Evolutionary conservation across 2,113 vertebrate species (phyloP), one percentile per base, ranked within the genome.

Genomic region (Peromyscus leucopus): DNA sequence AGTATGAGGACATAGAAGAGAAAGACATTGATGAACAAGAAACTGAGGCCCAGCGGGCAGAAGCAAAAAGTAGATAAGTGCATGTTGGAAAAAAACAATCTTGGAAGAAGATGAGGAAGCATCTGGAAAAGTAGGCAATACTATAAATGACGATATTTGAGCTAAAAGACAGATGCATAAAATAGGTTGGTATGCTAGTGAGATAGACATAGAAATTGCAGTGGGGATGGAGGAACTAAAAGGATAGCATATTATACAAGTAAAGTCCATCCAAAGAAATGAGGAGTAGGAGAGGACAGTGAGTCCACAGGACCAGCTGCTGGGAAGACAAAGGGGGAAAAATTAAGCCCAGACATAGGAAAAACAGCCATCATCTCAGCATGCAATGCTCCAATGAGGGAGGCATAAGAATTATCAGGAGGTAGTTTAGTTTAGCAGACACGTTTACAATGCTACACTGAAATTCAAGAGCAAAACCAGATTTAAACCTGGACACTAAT

Each of bases 401-500:
- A 21, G 39, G 15, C 61, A 21, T 15, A 36, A 26, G 2, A 48
- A 48, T 48, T 65, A 86, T 92, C 21, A 74, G 15, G 33, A 19
- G 10, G 46, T 15, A 90, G 72, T 39, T 51, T 74, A 96, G 6
- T 31, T 61, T 82, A 94, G 9, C 36, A 86, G 26, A n/a, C 12
- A 87, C 22, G 4, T 94, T 59, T 69, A 61, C 93, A 75, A 75
- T 86, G 16, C 51, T 82, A 17, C 11, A 19, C 85, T 61, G 67
- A 42, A 92, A 89, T 55, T 80, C 12, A 90, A 86, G 11, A 75
- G 11, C 85, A 85, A 92, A 94, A 74, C 13, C 24, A 96, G 26
- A 11, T 9, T 67, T 61, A 59, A 82, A 89, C 24, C 51, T 31
- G 11, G 8, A 75, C 11, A 67, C 78, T 84, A 90, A 91, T 75